These are phyloP conservation scores for Tachina lurida DNA, from an alignment of 2,888 invertebrate genomes.

Conservation along the genomic window DNA sequence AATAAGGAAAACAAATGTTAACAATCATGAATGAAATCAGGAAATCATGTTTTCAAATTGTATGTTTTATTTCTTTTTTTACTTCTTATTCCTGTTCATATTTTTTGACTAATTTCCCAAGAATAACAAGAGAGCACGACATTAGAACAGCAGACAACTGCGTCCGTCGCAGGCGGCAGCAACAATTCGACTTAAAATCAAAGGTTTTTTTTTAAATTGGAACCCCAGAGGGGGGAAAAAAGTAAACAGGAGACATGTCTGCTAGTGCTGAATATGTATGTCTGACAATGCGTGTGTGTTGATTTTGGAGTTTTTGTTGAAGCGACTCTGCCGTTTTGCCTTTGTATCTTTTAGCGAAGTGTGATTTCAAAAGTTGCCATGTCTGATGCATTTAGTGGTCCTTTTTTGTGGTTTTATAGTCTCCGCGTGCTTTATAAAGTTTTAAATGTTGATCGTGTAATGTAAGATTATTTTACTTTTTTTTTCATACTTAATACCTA, in stretches of 20 bases:
- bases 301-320: conserved; percentile 17
- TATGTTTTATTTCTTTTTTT: conserved; percentile 35
- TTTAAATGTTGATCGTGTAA: conserved; percentile 67
- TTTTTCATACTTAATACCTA: not conserved
- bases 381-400: conserved; percentile 60
- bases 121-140: conserved; percentile 65
- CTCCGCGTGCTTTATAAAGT: conserved; percentile 60
- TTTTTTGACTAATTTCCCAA: conserved; percentile 69
- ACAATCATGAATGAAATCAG: conserved; percentile 73
- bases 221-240: not conserved
- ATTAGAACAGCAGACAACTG: conserved; percentile 50
- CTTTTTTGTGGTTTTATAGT: conserved; percentile 66
- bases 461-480: conserved; percentile 41
- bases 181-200: conserved; percentile 38
- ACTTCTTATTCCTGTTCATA: conserved; percentile 14
- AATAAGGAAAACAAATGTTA: conserved; percentile 29
- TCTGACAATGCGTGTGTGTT: conserved; percentile 50
- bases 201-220: conserved; percentile 10
- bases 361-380: conserved; percentile 61
- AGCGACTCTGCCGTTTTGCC: conserved; percentile 1
- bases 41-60: conserved; percentile 67
- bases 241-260: conserved; percentile 67
- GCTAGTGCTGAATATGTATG: conserved; percentile 47
- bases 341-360: conserved; percentile 55
- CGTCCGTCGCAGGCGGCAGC: conserved; percentile 36